Evolutionary conservation across 2,113 vertebrate genomes (phyloP), one percentile per base, ranked within the genome.

Genomic region (Apteryx owenii): DNA sequence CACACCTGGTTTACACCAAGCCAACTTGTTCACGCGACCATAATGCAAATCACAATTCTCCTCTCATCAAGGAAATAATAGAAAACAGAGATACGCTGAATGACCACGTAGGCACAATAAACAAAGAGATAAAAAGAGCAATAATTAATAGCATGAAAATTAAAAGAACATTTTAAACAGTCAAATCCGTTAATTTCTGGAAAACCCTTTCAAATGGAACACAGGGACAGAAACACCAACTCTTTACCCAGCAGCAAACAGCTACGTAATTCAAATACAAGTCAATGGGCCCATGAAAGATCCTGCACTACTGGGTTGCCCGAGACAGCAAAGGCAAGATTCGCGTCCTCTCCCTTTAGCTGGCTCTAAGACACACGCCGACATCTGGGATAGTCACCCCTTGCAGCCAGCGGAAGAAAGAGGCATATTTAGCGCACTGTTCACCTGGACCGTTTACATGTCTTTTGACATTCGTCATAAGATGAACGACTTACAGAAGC

Each of bases 141-240:
- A 68, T 36, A 80, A 89, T 36, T 36, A 80, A 65, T 18, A 14
- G 42, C 19, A 50, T 51, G 40, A 88, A 48, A 72, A 86, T 65
- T 46, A 61, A 78, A 51, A 78, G 31, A 71, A 75, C 13, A 64
- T 75, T 44, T 51, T 18, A 80, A 64, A 38, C 15, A 75, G 13
- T 28, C 50, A 75, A 58, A 69, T 48, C 15, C 25, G 18, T 26
- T 80, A 17, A 38, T 9, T 44, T 40, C 31, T 44, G 29, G 12
- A 73, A 73, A 73, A 66, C 20, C 5, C 15, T 78, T 82, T 46
- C 50, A 78, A 48, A 10, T 8, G 17, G 44, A 85, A 76, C 69
- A 40, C 42, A 40, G 19, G 9, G 19, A 64, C 6, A 84, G 61
- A 46, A 0, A 0, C 31, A 31, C 26, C 1, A 0, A 44, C 33